Evolutionary conservation across 1,140 invertebrate species (phyloP), one percentile per base, ranked within the genome.

Genomic region (Caenorhabditis remanei): DNA sequence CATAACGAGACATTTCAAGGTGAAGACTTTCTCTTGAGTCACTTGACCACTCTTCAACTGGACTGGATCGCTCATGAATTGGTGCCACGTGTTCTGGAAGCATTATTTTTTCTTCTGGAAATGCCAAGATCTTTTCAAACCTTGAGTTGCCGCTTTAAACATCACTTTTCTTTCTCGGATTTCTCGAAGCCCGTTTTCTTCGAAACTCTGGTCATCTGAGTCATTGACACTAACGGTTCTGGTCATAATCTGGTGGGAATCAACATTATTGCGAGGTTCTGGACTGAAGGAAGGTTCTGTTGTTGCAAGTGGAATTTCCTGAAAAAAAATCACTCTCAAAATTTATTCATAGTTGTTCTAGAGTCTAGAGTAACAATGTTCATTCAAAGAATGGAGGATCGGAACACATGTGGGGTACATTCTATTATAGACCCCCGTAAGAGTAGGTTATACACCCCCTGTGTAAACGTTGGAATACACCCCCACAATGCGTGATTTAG

Each of bases 1-100:
- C 88, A 85, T 89, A 89, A 21, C 88, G 63, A 56, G 88, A 90
- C 86, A 89, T 89, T 53, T 89, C 88, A 13, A 89, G 84, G n/a
- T 85, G 87, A n/a, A 84, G 85, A 63, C 87, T 88, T n/a, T 88
- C 84, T 61, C 87, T 63, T 19, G 85, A 87, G 21, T 88, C 87
- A 48, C 83, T 85, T 4, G 83, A 85, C 87, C 87, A 88, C 43
- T 88, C 87, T 53, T 88, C 87, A 1, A 88, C 87, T 6, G 87
- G 87, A 24, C 53, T 65, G 7, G 87, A 88, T 79, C 87, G 13
- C 40, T 88, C 87, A 83, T 79, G 61, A 7, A 88, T 40, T 32
- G 87, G 83, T 13, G 55, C 50, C 4, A 53, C 63, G 21, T 79
- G 71, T 50, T 53, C 48, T 85, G 85, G 56, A 85, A 21, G 53